Evolutionary conservation across 2,888 invertebrate species (phyloP).

Genomic region (Eudasyphora cyanicolor): DNA sequence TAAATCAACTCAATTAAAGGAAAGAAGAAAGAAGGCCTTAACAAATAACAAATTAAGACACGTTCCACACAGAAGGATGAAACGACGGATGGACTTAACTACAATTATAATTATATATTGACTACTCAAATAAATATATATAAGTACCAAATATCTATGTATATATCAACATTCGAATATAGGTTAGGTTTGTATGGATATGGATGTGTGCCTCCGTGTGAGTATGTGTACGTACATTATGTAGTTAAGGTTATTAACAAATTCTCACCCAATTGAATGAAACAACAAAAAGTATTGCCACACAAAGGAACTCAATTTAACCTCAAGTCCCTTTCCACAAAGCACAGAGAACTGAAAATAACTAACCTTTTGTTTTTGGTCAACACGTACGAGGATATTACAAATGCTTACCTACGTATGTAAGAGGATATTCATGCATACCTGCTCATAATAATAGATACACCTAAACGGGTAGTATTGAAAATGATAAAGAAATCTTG

Average conservation of each 20-base stretch:
- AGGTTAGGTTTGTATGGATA: not conserved
- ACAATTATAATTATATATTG: not conserved
- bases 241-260: conserved; percentile 15
- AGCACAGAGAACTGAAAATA: not conserved
- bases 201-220: too few relatives aligned
- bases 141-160: not conserved
- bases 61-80: not conserved
- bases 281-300: not conserved
- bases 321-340: not conserved
- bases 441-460: too few relatives aligned
- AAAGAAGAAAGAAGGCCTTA: not conserved
- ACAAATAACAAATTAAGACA: conserved; percentile 1
- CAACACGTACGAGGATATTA: not conserved
- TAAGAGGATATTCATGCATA: too few relatives aligned
- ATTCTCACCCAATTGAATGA: conserved; percentile 15
- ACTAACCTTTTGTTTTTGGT: not conserved
- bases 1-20: conserved; percentile 20
- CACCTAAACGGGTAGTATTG: too few relatives aligned
- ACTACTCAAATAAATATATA: not conserved
- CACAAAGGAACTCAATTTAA: not conserved
- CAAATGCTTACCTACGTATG: too few relatives aligned
- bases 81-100: not conserved
- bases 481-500: too few relatives aligned
- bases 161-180: not conserved
- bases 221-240: not conserved